These are phyloP conservation scores for Rhinophrynus dorsalis DNA, from an alignment of 2,797 vertebrate species.

Conservation along the genomic window DNA sequence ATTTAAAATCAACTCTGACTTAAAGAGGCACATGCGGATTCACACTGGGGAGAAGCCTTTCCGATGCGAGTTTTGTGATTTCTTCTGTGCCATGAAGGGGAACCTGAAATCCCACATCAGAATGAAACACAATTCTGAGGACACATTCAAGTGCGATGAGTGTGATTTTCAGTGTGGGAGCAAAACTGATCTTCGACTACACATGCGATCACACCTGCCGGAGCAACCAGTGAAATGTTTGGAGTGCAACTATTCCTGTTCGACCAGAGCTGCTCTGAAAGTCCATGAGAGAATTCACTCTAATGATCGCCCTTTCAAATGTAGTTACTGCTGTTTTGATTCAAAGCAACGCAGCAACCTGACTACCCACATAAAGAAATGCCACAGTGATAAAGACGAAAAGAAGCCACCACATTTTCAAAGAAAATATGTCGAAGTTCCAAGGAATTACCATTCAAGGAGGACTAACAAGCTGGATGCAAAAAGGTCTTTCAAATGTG, in stretches of 20 bases:
- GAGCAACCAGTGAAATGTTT: constrained; percentile 86
- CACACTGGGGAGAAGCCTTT: constrained; percentile 97
- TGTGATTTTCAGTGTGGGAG: constrained; percentile 90
- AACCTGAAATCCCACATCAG: constrained; percentile 94
- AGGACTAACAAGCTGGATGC: constrained; percentile 88
- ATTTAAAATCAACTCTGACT: constrained; percentile 98
- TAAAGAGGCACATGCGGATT: constrained; percentile 92
- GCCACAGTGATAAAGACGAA: constrained; percentile 79
- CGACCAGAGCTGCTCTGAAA: constrained; percentile 88
- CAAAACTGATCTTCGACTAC: constrained; percentile 85
- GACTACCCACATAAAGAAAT: constrained; percentile 87
- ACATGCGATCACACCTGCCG: constrained; percentile 85
- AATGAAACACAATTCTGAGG: constrained; percentile 84
- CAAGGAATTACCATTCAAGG: constrained; percentile 71
- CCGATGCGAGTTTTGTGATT: constrained; percentile 92
- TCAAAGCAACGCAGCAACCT: constrained; percentile 96
- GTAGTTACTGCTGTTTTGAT: constrained; percentile 83
- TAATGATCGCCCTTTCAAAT: constrained; percentile 89
- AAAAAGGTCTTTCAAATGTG: constrained; percentile 84
- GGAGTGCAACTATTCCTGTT: constrained; percentile 90
- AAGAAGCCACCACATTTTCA: constrained; percentile 55
- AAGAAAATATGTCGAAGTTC: constrained; percentile 59
- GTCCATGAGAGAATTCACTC: constrained; percentile 91
- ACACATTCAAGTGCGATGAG: constrained; percentile 78
- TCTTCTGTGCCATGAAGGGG: constrained; percentile 97